These are phyloP conservation scores for Trachurus trachurus DNA, from an alignment of 2,797 vertebrate species.

Conservation along the genomic window DNA sequence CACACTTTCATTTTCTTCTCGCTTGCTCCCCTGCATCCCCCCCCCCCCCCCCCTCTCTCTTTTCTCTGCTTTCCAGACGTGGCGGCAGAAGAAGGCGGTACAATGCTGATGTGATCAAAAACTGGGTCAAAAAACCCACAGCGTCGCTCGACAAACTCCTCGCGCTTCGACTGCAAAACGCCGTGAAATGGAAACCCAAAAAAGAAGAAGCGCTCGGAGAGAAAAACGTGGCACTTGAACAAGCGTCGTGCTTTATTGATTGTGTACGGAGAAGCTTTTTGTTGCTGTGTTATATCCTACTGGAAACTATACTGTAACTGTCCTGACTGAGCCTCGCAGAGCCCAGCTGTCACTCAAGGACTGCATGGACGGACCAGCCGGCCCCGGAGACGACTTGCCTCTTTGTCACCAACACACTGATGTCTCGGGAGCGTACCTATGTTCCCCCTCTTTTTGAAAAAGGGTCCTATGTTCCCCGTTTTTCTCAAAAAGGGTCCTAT, in stretches of 20 bases:
- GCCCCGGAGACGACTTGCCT: neutral
- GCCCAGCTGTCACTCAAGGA: neutral
- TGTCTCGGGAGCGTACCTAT: no score
- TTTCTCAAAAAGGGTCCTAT: no score
- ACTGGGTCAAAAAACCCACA: conserved; percentile 59
- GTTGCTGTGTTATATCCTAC: neutral
- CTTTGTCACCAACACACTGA: neutral
- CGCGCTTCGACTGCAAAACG: conserved; percentile 6
- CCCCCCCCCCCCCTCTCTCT: conserved; percentile 4
- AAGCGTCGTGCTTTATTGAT: neutral
- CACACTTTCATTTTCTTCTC: conserved; percentile 50
- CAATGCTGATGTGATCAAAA: conserved; percentile 36
- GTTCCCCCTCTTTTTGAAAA: no score
- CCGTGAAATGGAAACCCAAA: neutral
- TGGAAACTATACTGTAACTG: neutral
- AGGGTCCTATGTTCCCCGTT: no score
- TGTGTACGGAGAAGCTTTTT: neutral
- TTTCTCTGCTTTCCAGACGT: conserved; percentile 24
- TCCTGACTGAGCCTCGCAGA: neutral
- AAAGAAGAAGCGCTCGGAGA: neutral
- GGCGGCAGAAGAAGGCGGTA: conserved; percentile 32
- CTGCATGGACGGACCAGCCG: neutral
- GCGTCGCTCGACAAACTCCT: neutral
- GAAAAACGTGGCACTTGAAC: neutral
- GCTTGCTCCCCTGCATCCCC: conserved; percentile 4